Evolutionary conservation across 2,888 invertebrate genomes (phyloP).

Genomic region (Caenorhabditis sp.): DNA sequence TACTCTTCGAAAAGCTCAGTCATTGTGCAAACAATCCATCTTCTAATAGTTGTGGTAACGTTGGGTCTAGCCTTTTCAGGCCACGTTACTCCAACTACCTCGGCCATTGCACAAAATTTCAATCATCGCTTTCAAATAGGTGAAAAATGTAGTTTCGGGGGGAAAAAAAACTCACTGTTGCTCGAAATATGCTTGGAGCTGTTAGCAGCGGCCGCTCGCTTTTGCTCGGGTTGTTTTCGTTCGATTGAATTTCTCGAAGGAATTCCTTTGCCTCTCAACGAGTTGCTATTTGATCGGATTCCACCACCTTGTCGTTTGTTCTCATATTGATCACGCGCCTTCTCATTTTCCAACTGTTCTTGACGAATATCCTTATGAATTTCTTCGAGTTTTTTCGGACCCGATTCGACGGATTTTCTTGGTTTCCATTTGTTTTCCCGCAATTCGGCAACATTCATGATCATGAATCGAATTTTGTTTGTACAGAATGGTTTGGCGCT

Average conservation of each 20-base stretch:
- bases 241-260: slow-evolving; percentile 41
- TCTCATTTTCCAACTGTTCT: slow-evolving; percentile 50
- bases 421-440: slow-evolving; percentile 44
- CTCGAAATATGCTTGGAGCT: slow-evolving; percentile 21
- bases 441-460: slow-evolving; percentile 52
- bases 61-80: slow-evolving; percentile 37
- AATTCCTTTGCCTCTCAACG: slow-evolving; percentile 17
- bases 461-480: slow-evolving; percentile 58
- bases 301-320: slow-evolving; percentile 15
- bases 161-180: slow-evolving; percentile 15
- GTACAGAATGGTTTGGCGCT: slow-evolving; percentile 30
- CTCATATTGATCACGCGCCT: slow-evolving; percentile 42
- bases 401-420: slow-evolving; percentile 48
- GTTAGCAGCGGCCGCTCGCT: slow-evolving; percentile 29
- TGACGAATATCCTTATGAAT: slow-evolving; percentile 53
- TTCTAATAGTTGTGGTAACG: slow-evolving; percentile 22
- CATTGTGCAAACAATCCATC: slow-evolving; percentile 30
- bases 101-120: slow-evolving; percentile 30
- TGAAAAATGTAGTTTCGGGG: background rate
- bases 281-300: slow-evolving; percentile 25
- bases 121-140: slow-evolving; percentile 11
- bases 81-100: slow-evolving; percentile 25
- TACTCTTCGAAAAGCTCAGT: slow-evolving; percentile 20
- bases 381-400: slow-evolving; percentile 59
- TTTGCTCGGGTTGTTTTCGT: slow-evolving; percentile 27